phyloP scores from a whole-genome alignment of 2,113 vertebrate species.

The Dasypus novemcinctus region DNA sequence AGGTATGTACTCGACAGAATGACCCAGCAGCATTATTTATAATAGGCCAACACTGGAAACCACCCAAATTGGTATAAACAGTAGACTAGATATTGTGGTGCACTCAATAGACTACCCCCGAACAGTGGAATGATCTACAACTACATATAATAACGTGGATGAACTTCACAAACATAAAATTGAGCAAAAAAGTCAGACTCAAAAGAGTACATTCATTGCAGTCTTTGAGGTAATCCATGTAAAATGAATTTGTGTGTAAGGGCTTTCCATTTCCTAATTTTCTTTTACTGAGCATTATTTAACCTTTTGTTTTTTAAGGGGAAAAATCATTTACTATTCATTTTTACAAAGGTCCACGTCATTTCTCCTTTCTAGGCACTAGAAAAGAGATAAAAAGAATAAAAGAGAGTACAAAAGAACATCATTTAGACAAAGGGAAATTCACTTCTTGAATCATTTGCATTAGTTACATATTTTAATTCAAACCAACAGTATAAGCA shows the following conservation, averaged over 20 bases:
- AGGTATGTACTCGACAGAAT: not conserved
- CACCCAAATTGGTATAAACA: not conserved
- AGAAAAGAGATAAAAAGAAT: not conserved
- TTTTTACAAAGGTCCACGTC: not conserved
- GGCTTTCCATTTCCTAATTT: not conserved
- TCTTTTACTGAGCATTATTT: not conserved
- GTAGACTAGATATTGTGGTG: not conserved
- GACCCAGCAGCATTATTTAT: not conserved
- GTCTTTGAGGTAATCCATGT: no score
- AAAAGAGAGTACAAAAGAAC: not conserved
- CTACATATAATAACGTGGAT: no score
- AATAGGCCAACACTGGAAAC: not conserved
- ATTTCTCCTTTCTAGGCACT: not conserved
- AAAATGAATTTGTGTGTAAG: not conserved
- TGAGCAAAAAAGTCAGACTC: not conserved
- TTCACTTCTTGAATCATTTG: not conserved
- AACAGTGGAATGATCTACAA: not conserved
- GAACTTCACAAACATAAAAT: not conserved
- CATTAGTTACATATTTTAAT: not conserved
- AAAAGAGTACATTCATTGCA: not conserved
- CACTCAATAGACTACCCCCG: not conserved
- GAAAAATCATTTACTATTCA: not conserved
- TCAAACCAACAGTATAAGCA: not conserved
- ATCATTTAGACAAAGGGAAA: not conserved
- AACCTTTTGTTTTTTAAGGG: not conserved